Evolutionary conservation across 2,113 vertebrate species (phyloP).

Genomic region (Chloroceryle aenea): DNA sequence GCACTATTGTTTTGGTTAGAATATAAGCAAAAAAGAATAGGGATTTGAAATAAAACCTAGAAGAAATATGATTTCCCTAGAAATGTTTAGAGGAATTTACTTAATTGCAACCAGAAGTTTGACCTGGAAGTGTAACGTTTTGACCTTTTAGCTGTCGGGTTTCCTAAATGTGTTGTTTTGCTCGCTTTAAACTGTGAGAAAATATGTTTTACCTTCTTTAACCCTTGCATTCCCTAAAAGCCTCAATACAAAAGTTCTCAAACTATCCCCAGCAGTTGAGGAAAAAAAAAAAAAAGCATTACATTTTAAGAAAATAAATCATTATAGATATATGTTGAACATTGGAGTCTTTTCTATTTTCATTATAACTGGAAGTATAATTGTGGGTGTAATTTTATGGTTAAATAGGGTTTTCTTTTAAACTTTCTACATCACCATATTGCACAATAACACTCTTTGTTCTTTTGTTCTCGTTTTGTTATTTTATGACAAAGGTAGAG

Average conservation of each 20-base stretch:
- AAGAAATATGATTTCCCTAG: constrained; percentile 77
- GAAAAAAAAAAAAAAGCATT: constrained; percentile 36
- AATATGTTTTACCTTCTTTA: constrained; percentile 76
- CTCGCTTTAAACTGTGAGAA: constrained; percentile 80
- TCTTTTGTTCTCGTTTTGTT: constrained; percentile 21
- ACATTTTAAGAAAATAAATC: constrained; percentile 13
- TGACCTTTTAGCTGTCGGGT: constrained; percentile 80
- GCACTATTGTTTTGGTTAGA: constrained; percentile 27
- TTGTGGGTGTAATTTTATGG: neutral
- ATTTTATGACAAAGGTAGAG: neutral
- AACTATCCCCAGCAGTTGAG: neutral
- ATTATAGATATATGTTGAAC: neutral
- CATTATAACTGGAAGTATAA: neutral
- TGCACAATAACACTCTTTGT: neutral
- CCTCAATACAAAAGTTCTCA: constrained; percentile 14
- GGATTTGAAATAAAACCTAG: constrained; percentile 57
- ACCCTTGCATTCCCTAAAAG: constrained; percentile 67
- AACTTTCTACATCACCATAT: neutral
- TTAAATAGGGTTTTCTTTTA: constrained; percentile 23
- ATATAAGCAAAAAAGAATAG: constrained; percentile 3
- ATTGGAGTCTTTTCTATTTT: neutral
- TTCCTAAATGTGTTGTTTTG: constrained; percentile 80
- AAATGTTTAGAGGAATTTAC: constrained; percentile 76
- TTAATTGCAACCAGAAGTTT: constrained; percentile 86
- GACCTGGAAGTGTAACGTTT: constrained; percentile 85